Base-by-base conservation (phyloP, 2,888 invertebrate species). In the Drosophila nr. perissopoda region DNA sequence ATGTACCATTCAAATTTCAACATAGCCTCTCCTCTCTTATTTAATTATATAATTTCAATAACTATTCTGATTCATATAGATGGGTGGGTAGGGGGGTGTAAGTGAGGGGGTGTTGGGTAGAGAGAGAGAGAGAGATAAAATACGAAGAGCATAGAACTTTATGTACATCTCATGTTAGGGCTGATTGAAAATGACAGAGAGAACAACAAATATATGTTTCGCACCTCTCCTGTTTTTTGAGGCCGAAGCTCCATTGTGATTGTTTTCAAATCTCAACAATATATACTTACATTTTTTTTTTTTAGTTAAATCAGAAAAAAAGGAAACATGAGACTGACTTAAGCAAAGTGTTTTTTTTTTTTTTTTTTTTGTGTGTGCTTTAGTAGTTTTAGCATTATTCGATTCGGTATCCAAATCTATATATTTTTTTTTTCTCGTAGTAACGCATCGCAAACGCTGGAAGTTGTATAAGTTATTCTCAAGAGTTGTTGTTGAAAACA, bases 61-160 rank as follows among this genome's bases (percentile, higher is more conserved):
- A 38, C 21, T 48, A 4, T 57, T 56, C 51, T 40, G 29, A 58
- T 51, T 60, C n/a, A 42, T 56, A 6, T 58, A 58, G 38, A 38
- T 48, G 54, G 54, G 48, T 3, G 36, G 5, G 38, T 0, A 3
- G n/a, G 25, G 16, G n/a, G n/a, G n/a, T n/a, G n/a, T n/a, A n/a
- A n/a, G n/a, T n/a, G n/a, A 2, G 1, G 10, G 46, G 16, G 2
- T 16, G 13, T 18, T 46, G 7, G 21, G 16, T 33, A 33, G 46
- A 16, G 0, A 38, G 18, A 38, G 1, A 25, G 46, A 21, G 25
- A 25, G 21, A 7, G 4, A 25, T 2, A 7, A 21, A 13, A 46
- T 46, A 16, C 25, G 1, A 46, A 25, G 25, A 8, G 46, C 16
- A 38, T 25, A 16, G 16, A 16, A 25, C 8, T 46, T 25, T 8